Base-by-base conservation (phyloP, 1,140 invertebrate species). In the Ridgeia piscesae region DNA sequence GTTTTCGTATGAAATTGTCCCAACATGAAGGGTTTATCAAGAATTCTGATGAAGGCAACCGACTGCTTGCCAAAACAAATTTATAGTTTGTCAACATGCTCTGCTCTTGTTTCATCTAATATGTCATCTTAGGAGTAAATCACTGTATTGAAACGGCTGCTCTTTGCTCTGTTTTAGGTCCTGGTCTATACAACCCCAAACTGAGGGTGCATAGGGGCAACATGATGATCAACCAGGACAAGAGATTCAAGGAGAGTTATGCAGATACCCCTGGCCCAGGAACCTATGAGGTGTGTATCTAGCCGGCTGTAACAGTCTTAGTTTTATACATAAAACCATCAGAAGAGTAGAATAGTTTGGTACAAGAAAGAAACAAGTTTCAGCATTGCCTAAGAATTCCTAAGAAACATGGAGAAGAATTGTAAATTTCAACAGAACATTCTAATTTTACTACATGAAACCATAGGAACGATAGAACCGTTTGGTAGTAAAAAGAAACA, bases 211-310 rank as follows among this genome's bases (percentile, higher is more conserved):
- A 93, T 1, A 95, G 94, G 89, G 94, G 94, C 88, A 95, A 95
- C 33, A 93, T 95, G 89, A 95, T 95, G 89, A 94, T 94, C 0
- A 94, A 94, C 14, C 95, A 94, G 92, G 95, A 95, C 89, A 94
- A 94, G 90, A 93, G 94, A 50, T 95, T 95, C 93, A 94, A 93
- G 92, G 91, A 94, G 9, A 50, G 14, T 9, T 33, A 91, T 1
- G 95, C 93, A 35, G 96, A 96, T 6, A 93, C 94, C 27, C 96
- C 96, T n/a, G 96, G 95, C 4, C 96, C 96, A 35, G 96, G 95
- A 21, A 92, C 95, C 6, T 96, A 96, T 93, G 95, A 96, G 95
- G 95, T 95, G 91, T 93, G 94, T 93, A 48, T 58, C 58, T 77
- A 21, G 58, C 58, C 6, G 27, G 4, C 2, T 21, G 8, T 21